A percentile compares a stretch with the other conserved stretches of the same genome.
Conservation (phyloP, 2,797 vertebrate species). For the Amblyraja radiata region DNA sequence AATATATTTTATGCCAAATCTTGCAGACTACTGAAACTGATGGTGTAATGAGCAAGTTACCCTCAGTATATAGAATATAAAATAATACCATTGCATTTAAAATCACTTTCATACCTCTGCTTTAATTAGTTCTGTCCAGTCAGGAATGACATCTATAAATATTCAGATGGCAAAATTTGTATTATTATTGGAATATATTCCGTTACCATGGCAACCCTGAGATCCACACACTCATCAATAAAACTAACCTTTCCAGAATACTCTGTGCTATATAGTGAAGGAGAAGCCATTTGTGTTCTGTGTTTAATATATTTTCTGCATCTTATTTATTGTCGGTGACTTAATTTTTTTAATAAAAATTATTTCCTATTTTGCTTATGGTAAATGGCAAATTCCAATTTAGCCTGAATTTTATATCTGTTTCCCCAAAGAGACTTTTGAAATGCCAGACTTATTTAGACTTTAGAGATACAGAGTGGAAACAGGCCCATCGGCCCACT, state of each 20-base stretch:
- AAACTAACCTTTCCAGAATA: neutral
- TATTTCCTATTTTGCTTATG: neutral
- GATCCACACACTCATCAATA: neutral
- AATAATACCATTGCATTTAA: neutral
- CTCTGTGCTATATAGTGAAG: neutral
- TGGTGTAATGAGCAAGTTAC: neutral
- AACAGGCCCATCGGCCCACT: no score
- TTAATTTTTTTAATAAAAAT: neutral
- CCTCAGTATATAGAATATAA: neutral
- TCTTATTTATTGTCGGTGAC: neutral
- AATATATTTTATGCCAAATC: neutral
- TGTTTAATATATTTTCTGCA: neutral
- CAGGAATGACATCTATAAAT: neutral
- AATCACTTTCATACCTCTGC: neutral
- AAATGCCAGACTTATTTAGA: no score
- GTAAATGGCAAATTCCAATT: neutral
- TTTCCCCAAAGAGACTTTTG: neutral
- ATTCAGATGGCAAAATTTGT: neutral
- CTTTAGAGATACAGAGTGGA: no score
- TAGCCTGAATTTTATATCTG: neutral
- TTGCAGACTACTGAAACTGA: neutral
- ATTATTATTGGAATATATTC: neutral
- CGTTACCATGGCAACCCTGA: neutral
- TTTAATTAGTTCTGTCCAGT: neutral
- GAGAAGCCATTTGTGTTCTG: neutral